A percentile compares a stretch with the other conserved stretches of the same genome.
These are phyloP conservation scores for Choristoneura fumiferana DNA, from an alignment of 1,140 invertebrate species.

Conservation along the genomic window DNA sequence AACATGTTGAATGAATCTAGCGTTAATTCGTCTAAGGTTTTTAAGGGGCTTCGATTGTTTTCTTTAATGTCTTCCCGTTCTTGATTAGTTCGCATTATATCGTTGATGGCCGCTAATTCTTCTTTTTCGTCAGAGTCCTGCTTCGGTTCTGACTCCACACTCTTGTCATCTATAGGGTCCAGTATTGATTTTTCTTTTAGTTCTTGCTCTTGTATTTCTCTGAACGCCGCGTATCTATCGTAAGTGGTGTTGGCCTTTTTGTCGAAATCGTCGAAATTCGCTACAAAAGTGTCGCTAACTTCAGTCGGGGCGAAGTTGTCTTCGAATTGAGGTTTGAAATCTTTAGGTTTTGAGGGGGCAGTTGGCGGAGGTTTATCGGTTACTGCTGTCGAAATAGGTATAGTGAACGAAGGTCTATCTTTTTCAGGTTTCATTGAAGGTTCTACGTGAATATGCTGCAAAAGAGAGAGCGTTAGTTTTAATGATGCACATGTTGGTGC, in stretches of 20 bases:
- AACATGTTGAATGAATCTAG: constrained; percentile 74
- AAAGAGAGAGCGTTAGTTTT: background rate
- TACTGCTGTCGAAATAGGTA: constrained; percentile 20
- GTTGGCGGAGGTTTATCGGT: constrained; percentile 27
- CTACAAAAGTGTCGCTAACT: constrained; percentile 73
- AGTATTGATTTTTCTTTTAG: constrained; percentile 78
- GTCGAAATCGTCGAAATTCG: constrained; percentile 82
- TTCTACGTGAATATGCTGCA: constrained; percentile 66
- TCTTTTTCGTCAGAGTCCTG: constrained; percentile 72
- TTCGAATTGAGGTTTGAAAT: constrained; percentile 79
- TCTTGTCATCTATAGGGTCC: constrained; percentile 52
- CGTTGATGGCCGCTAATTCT: constrained; percentile 54
- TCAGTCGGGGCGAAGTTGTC: constrained; percentile 76
- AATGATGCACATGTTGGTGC: background rate
- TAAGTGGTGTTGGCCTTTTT: constrained; percentile 68
- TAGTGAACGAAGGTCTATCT: constrained; percentile 40
- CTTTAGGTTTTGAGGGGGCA: constrained; percentile 27
- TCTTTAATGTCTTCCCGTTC: constrained; percentile 48
- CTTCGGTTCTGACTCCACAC: constrained; percentile 52
- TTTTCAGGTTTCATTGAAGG: constrained; percentile 40
- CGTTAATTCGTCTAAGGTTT: constrained; percentile 66
- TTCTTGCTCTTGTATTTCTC: constrained; percentile 88
- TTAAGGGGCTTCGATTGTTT: constrained; percentile 52
- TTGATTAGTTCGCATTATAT: constrained; percentile 48
- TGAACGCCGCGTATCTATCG: constrained; percentile 91